Evolutionary conservation across 1,140 invertebrate species (phyloP).

Genomic region (Metopolophium dirhodum): DNA sequence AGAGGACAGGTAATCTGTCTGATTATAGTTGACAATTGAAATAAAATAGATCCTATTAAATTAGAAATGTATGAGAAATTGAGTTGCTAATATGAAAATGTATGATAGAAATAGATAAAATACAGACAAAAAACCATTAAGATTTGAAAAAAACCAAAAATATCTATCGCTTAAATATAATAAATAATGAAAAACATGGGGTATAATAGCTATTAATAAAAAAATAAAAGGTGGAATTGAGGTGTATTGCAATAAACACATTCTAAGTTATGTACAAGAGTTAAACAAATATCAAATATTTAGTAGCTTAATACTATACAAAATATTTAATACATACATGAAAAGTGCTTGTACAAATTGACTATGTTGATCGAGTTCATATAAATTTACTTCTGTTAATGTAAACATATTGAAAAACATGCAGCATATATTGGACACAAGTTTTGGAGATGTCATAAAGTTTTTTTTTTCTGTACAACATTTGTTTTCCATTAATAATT

Average conservation of each 20-base stretch:
- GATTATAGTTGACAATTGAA: no score
- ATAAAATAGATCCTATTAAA: no score
- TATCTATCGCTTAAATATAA: no score
- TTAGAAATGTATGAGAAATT: no score
- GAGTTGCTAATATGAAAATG: no score
- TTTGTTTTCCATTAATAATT: neutral
- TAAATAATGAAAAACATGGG: no score
- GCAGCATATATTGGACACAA: slow-evolving; percentile 49
- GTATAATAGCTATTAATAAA: no score
- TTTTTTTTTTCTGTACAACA: slow-evolving; percentile 1
- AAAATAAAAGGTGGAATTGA: no score
- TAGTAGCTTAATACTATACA: neutral
- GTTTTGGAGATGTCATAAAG: slow-evolving; percentile 37
- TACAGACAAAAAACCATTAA: no score
- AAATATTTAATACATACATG: slow-evolving; percentile 3
- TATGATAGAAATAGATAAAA: no score
- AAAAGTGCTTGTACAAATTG: neutral
- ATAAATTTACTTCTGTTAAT: slow-evolving; percentile 23
- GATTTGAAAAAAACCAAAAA: no score
- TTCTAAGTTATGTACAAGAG: neutral
- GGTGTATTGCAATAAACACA: no score
- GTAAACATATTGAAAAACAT: slow-evolving; percentile 52
- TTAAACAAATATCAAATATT: neutral
- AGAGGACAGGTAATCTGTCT: neutral
- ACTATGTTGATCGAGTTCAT: slow-evolving; percentile 6